Conservation (phyloP, 2,113 vertebrate species). For the Hyperopisus bebe region DNA sequence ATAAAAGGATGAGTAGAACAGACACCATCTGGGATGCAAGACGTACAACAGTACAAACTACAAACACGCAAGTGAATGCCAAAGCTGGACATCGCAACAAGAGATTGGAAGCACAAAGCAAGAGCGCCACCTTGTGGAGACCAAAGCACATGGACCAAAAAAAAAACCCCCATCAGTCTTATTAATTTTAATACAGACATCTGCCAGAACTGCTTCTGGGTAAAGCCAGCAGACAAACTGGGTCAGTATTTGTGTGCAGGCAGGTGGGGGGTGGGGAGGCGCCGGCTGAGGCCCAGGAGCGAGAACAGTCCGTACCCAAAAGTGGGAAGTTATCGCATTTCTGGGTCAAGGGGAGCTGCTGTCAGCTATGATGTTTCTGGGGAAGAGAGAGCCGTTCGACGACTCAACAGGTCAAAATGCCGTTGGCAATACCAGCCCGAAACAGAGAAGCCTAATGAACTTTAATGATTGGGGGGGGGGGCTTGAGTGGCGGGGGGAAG, state of each 20-base stretch:
- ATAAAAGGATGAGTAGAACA: neutral
- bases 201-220: neutral
- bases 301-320: neutral
- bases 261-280: neutral
- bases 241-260: neutral
- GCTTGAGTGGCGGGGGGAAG: neutral
- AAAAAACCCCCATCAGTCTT: neutral
- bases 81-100: neutral
- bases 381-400: neutral
- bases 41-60: neutral
- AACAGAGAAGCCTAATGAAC: neutral
- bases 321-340: neutral
- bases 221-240: constrained; percentile 7
- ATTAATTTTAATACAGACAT: neutral
- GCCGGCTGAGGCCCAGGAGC: neutral
- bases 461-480: neutral
- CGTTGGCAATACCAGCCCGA: neutral
- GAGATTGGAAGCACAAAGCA: neutral
- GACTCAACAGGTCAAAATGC: neutral
- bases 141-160: neutral
- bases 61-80: neutral
- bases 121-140: neutral
- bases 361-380: neutral
- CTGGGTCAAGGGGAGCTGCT: constrained; percentile 2
- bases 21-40: neutral